phyloP scores from a whole-genome alignment of 2,113 vertebrate species.

The Ibidorhyncha struthersii region DNA sequence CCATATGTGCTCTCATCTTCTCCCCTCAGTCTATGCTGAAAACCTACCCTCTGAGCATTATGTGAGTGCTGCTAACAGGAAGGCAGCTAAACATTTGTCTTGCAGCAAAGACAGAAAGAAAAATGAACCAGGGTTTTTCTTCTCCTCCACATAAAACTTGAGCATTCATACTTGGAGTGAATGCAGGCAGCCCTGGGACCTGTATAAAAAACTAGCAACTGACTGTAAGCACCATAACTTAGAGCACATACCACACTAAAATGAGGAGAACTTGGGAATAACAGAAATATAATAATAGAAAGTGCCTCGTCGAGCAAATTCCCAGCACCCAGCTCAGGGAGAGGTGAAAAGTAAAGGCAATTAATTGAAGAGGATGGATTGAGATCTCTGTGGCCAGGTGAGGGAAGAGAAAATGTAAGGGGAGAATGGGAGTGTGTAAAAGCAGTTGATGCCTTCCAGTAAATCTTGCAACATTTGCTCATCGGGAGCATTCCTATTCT shows the following conservation, averaged over 20 bases:
- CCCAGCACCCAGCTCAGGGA: background rate
- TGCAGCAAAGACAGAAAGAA: slow-evolving; percentile 25
- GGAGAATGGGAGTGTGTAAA: background rate
- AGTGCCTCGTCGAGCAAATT: background rate
- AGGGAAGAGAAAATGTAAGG: background rate
- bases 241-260: background rate
- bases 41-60: background rate
- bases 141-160: slow-evolving; percentile 6
- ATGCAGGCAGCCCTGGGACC: slow-evolving; percentile 25
- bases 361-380: background rate
- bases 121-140: slow-evolving; percentile 15
- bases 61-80: slow-evolving; percentile 29
- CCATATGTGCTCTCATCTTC: background rate
- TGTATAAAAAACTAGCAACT: slow-evolving; percentile 38
- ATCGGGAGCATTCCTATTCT: background rate
- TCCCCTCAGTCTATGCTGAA: background rate
- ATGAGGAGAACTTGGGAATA: slow-evolving; percentile 2
- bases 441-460: background rate
- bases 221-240: background rate
- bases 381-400: background rate
- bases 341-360: background rate
- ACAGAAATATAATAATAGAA: slow-evolving; percentile 19
- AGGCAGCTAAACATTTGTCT: slow-evolving; percentile 27
- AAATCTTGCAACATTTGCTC: background rate
- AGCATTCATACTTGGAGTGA: background rate